phyloP scores from a whole-genome alignment of 2,113 vertebrate genomes.

The Brachypodius melanocephalos region DNA sequence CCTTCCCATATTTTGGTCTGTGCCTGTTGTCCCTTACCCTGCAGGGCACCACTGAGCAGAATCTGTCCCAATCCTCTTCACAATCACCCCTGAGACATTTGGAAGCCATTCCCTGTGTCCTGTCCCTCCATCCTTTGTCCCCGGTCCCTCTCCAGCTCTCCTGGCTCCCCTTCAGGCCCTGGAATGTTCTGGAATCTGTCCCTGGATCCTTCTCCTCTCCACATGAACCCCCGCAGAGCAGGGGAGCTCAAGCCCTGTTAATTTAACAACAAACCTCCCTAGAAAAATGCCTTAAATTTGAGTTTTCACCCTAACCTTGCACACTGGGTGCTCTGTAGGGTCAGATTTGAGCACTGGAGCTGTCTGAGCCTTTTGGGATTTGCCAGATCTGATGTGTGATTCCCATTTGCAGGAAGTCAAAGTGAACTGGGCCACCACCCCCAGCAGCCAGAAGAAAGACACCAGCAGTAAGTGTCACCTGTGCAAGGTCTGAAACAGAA shows the following conservation, averaged over 20 bases:
- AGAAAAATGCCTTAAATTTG: accelerated
- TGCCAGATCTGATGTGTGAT: not conserved
- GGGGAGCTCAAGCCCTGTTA: not conserved
- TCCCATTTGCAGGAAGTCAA: conserved; percentile 90
- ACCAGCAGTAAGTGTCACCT: conserved; percentile 93
- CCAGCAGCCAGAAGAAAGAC: conserved; percentile 99
- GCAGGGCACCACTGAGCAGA: not conserved
- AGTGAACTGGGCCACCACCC: conserved; percentile 99
- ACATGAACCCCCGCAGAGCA: not conserved
- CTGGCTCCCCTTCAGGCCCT: not conserved
- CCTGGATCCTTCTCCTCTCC: not conserved
- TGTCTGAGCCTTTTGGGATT: not conserved
- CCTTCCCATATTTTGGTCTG: accelerated
- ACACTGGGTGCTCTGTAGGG: not conserved
- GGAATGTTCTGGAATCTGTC: not conserved
- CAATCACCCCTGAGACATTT: not conserved
- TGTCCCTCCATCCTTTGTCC: not conserved
- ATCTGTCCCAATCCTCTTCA: not conserved
- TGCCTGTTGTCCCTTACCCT: not conserved
- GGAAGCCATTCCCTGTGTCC: not conserved
- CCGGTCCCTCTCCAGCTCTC: not conserved
- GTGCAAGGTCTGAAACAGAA: not conserved
- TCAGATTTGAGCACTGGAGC: not conserved
- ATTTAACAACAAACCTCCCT: not conserved
- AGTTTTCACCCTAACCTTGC: not conserved